These are phyloP conservation scores for Merops nubicus DNA, from an alignment of 2,113 vertebrate genomes.

Conservation along the genomic window DNA sequence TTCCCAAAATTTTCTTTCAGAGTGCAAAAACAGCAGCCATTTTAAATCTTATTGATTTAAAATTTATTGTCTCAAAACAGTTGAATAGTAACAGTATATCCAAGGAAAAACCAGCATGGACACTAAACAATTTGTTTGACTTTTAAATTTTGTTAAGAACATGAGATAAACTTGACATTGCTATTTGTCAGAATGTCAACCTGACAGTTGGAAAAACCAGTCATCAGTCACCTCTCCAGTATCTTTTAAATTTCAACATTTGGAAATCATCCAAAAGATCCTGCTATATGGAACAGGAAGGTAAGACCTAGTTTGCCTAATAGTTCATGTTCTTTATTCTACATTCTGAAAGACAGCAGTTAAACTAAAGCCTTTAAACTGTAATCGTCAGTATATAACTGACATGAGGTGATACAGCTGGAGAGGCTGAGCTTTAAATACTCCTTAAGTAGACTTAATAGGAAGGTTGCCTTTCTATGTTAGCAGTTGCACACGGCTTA, in stretches of 20 bases:
- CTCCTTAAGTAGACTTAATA: conserved; percentile 75
- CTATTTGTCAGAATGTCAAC: background rate
- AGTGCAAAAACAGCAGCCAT: background rate
- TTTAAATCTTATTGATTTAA: background rate
- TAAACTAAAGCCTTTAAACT: background rate
- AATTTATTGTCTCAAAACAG: background rate
- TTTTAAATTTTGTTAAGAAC: background rate
- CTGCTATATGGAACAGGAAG: background rate
- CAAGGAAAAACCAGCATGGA: background rate
- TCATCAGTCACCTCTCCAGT: background rate
- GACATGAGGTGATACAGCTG: background rate
- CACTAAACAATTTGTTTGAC: background rate
- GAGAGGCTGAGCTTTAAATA: conserved; percentile 44
- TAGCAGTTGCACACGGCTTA: background rate
- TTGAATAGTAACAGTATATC: background rate
- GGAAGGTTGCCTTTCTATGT: background rate
- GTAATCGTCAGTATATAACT: background rate
- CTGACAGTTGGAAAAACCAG: background rate
- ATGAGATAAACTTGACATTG: background rate
- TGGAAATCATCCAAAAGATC: background rate
- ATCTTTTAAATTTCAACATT: background rate
- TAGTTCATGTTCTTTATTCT: background rate
- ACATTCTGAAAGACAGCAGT: background rate
- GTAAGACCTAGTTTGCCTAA: background rate
- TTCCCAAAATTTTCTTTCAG: fast-evolving